Base-by-base conservation (phyloP, 2,797 vertebrate species). In the Cetoscarus ocellatus region DNA sequence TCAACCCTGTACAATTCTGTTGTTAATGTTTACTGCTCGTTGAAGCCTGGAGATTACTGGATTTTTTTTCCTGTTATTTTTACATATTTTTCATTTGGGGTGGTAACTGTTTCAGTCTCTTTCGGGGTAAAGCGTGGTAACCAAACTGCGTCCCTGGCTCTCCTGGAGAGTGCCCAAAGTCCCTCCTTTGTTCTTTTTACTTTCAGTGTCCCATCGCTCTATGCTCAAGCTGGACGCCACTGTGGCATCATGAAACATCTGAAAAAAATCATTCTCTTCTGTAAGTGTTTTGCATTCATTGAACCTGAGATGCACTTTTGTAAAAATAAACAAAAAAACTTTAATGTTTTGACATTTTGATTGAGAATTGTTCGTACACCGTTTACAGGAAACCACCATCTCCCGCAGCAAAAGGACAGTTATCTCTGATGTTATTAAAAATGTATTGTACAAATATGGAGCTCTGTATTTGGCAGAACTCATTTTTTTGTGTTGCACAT, bases 21-120 rank as follows among this genome's bases (percentile, higher is more conserved):
- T 98, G 96, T 97, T 97, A 96, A 97, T 97, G 97, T 98, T 99
- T 98, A 98, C 97, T 96, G 96, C 96, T 96, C 94, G 90, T 96
- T 94, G 95, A 96, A 96, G 97, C 96, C 97, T 98, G 97, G 96
- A 97, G 96, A 97, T 96, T 96, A 97, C 97, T 98, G 96, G 97
- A 98, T 96, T 94, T 73, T 75, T 55, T 70, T 79, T 62, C 39
- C 87, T 88, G 77, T 85, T 85, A 79, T 86, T 62, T 73, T 61
- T 75, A 75, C 71, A 71, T 82, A 60, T 77, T 77, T 95, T 96
- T 95, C 91, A 92, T 96, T 96, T 95, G 94, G 95, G 72, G 88
- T 86, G 75, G 82, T 27, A 27, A 27, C 27, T 27, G 27, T 27
- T 79, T 79, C 90, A 84, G 90, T 93, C 94, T 88, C 86, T 84